Percentiles rank a stretch among this genome's conserved stretches.
These are phyloP conservation scores for Canis aureus DNA, from an alignment of 2,113 vertebrate species.

Conservation along the genomic window DNA sequence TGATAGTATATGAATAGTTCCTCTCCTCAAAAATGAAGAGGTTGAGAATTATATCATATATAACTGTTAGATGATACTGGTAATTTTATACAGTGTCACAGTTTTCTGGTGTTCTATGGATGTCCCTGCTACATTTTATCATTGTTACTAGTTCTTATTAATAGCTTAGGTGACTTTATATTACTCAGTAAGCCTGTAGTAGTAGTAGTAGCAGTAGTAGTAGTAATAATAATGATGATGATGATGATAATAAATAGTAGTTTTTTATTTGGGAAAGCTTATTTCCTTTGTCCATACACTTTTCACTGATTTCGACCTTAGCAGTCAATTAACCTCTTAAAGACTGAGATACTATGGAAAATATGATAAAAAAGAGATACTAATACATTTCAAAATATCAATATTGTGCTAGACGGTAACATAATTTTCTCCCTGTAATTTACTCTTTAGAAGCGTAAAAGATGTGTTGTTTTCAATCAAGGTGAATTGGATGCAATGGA, in stretches of 20 bases:
- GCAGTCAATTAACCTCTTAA: not conserved
- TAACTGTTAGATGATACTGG: not conserved
- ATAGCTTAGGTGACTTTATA: not conserved
- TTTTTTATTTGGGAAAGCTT: not conserved
- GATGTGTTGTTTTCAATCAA: conserved; percentile 90
- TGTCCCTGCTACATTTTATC: not conserved
- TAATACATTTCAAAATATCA: conserved; percentile 10
- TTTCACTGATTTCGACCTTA: conserved; percentile 39
- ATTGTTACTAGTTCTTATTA: not conserved
- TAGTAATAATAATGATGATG: not conserved
- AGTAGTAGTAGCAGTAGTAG: not conserved
- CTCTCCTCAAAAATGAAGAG: conserved; percentile 1
- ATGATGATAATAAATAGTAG: not conserved
- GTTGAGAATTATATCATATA: not conserved
- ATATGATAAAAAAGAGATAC: not conserved
- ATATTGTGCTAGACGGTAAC: not conserved
- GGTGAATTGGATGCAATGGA: conserved; percentile 93
- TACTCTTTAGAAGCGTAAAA: conserved; percentile 91
- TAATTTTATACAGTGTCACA: not conserved
- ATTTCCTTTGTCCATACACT: not conserved
- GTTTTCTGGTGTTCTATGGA: not conserved
- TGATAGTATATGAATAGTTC: not conserved
- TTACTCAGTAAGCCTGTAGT: not conserved
- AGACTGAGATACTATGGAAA: conserved; percentile 30
- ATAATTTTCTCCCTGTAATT: conserved; percentile 15